These are phyloP conservation scores for Drosophila ercepeae DNA, from an alignment of 1,140 invertebrate species.

Conservation along the genomic window DNA sequence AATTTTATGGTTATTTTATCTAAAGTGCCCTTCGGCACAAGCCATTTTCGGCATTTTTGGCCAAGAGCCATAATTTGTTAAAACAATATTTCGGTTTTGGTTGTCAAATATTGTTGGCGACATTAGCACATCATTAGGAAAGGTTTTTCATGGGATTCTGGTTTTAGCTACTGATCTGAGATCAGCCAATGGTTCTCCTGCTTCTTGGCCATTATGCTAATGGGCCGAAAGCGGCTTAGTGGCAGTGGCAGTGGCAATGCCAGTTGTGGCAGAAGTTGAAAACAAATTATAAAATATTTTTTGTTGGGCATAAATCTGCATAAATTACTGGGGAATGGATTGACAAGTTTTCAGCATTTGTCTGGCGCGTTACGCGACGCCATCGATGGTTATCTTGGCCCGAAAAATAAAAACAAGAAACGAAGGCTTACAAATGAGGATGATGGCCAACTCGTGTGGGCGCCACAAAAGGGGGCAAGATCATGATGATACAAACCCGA, in stretches of 20 bases:
- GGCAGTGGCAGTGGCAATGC: not conserved
- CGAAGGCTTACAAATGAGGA: slow-evolving; percentile 70
- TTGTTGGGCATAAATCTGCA: slow-evolving; percentile 67
- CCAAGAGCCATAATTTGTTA: slow-evolving; percentile 29
- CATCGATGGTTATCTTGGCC: slow-evolving; percentile 63
- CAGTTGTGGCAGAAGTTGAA: slow-evolving; percentile 45
- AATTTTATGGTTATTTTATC: slow-evolving; percentile 10
- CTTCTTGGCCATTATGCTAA: slow-evolving; percentile 63
- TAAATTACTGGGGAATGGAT: slow-evolving; percentile 60
- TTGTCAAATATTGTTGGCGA: slow-evolving; percentile 58
- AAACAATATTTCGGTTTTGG: slow-evolving; percentile 53
- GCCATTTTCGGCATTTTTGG: slow-evolving; percentile 4
- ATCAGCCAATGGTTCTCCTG: not conserved
- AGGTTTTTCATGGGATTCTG: slow-evolving; percentile 25
- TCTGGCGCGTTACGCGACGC: slow-evolving; percentile 67
- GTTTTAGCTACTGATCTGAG: slow-evolving; percentile 34
- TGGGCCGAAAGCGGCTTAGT: slow-evolving; percentile 48
- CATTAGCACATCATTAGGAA: slow-evolving; percentile 73
- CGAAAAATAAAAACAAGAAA: slow-evolving; percentile 20
- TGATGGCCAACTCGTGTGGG: slow-evolving; percentile 48
- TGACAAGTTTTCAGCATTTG: slow-evolving; percentile 71
- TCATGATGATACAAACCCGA: slow-evolving; percentile 17
- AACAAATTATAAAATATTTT: slow-evolving; percentile 70
- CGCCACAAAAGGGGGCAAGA: slow-evolving; percentile 48
- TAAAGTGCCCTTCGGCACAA: slow-evolving; percentile 30